Evolutionary conservation across 2,113 vertebrate species (phyloP), one percentile per base, ranked within the genome.

Genomic region (Lethenteron camtschaticum): DNA sequence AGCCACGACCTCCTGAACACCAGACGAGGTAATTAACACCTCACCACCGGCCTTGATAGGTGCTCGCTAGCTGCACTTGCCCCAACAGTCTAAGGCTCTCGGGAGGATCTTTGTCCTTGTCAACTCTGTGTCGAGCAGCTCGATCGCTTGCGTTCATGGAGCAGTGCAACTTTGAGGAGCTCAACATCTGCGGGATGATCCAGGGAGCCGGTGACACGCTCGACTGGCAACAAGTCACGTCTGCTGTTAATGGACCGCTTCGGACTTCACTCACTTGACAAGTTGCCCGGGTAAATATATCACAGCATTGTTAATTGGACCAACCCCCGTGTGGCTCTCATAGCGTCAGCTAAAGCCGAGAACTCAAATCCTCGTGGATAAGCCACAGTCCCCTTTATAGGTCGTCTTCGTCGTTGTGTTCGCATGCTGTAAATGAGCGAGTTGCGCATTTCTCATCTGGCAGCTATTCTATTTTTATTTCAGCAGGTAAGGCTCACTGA

Each of bases 131-230:
- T 68, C 24, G 0, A 11, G 18, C 10, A 97, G 89, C 84, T 57
- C 80, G 81, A 63, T 83, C 82, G 57, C 75, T 85, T 57, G 90
- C 78, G 11, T 95, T 95, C 73, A 75, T 96, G 84, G 92, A 96
- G 73, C 84, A 83, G 0, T 95, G 91, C 11, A 77, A 81, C 77
- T 95, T 96, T 83, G 91, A 97, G 76, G 75, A 82, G 71, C 84
- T 82, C 68, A 89, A 87, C 70, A 82, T 95, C 63, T 95, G 91
- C 72, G 89, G 91, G 13, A 90, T 95, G 87, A 78, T 89, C 77
- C 89, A 95, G 80, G 82, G 83, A 74, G 72, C 79, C 71, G 77
- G n/a, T 2, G 80, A 83, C 72, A 77, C 60, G 59, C 78, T 71
- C 2, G 81, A 85, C 41, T 95, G 90, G 91, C 69, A 73, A 2